Percentiles rank a stretch among this genome's conserved stretches.
Evolutionary conservation across 1,140 invertebrate genomes (phyloP).

Genomic region (Grapholita molesta): DNA sequence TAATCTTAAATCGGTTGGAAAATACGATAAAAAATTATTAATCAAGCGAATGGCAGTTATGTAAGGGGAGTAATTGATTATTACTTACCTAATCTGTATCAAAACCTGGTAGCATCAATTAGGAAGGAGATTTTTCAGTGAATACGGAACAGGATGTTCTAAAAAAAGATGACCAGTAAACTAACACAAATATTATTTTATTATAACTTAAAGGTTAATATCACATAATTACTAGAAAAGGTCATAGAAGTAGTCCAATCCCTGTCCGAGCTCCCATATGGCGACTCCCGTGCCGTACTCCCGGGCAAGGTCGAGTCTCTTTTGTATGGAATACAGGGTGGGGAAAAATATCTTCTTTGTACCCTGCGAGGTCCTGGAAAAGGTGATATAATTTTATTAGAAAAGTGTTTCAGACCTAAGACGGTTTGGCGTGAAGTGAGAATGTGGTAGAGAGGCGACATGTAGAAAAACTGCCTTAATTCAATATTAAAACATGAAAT

Average conservation of each 20-base stretch:
- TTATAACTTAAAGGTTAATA: constrained; percentile 50
- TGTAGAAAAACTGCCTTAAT: no score
- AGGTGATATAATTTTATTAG: background rate
- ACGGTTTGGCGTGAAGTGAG: no score
- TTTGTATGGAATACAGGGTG: constrained; percentile 90
- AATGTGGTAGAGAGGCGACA: no score
- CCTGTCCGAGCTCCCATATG: constrained; percentile 98
- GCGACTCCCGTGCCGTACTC: constrained; percentile 91
- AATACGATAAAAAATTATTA: no score
- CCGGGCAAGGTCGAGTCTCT: constrained; percentile 88
- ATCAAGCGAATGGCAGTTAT: no score
- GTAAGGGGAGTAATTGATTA: no score
- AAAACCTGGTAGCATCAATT: no score
- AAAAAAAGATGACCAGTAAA: background rate
- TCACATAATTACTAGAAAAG: constrained; percentile 82
- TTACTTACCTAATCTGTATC: no score
- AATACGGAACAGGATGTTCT: background rate
- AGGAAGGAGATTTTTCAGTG: background rate
- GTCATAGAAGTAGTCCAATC: constrained; percentile 97
- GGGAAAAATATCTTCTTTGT: constrained; percentile 92
- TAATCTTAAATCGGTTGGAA: no score
- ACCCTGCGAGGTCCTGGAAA: constrained; percentile 81
- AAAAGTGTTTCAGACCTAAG: no score
- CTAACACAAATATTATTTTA: constrained; percentile 9
- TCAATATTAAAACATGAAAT: no score